These are phyloP conservation scores for Machimus atricapillus DNA, from an alignment of 2,888 invertebrate species.

Conservation along the genomic window DNA sequence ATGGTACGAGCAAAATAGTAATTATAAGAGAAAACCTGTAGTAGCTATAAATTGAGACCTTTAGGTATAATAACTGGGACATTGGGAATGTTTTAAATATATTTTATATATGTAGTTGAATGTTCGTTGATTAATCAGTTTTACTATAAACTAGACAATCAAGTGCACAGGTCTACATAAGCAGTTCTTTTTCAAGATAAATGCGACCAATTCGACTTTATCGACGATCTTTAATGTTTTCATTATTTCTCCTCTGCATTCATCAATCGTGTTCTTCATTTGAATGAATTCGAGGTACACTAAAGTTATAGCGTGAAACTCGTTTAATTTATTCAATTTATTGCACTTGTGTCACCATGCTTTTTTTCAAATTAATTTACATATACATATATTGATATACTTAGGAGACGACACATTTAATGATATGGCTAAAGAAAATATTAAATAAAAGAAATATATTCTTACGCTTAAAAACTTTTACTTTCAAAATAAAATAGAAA, in stretches of 20 bases:
- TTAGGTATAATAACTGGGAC: not conserved
- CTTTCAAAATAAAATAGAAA: too few relatives aligned
- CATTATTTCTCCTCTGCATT: not conserved
- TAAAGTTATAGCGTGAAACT: not conserved
- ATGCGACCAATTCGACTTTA: not conserved
- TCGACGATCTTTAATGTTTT: not conserved
- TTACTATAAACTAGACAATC: too few relatives aligned
- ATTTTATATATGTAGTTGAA: not conserved
- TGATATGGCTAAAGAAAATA: too few relatives aligned
- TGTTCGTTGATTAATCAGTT: not conserved
- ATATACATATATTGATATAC: not conserved
- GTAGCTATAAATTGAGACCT: not conserved
- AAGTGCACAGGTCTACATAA: too few relatives aligned
- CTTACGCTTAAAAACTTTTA: too few relatives aligned
- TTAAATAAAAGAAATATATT: too few relatives aligned
- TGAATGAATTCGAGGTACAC: not conserved
- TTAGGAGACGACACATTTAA: too few relatives aligned
- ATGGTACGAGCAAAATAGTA: not conserved
- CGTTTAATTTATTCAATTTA: not conserved
- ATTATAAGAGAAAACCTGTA: not conserved
- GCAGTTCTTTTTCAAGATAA: not conserved
- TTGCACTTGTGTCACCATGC: not conserved
- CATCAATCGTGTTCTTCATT: not conserved
- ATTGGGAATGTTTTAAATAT: not conserved
- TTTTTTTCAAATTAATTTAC: not conserved